Percentiles rank a stretch among this genome's conserved stretches.
These are phyloP conservation scores for Oxycera nigricornis DNA, from an alignment of 2,888 invertebrate genomes.

Conservation along the genomic window DNA sequence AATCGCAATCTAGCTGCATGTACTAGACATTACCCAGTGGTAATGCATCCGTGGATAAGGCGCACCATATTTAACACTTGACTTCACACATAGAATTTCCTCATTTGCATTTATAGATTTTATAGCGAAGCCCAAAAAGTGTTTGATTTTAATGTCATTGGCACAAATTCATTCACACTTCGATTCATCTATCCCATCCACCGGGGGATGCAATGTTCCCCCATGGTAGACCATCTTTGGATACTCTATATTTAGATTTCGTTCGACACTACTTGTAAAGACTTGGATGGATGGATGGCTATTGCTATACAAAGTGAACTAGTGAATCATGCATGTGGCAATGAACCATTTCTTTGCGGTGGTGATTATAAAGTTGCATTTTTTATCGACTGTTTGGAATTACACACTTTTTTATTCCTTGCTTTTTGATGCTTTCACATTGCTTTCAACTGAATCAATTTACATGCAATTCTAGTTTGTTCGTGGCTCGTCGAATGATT, in stretches of 20 bases:
- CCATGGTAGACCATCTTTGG: too few relatives aligned
- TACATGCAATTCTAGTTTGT: too few relatives aligned
- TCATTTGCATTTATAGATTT: slow-evolving; percentile 35
- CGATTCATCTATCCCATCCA: neutral
- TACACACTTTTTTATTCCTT: too few relatives aligned
- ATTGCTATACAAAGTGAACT: neutral
- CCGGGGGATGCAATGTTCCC: too few relatives aligned
- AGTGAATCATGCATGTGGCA: slow-evolving; percentile 25
- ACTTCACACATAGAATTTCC: slow-evolving; percentile 4
- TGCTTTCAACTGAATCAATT: too few relatives aligned
- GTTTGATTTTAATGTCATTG: slow-evolving; percentile 36
- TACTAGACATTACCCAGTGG: too few relatives aligned
- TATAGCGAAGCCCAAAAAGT: slow-evolving; percentile 32
- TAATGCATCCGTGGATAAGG: neutral
- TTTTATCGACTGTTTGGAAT: too few relatives aligned
- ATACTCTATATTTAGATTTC: slow-evolving; percentile 25
- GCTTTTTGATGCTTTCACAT: too few relatives aligned
- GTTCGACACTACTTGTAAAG: neutral
- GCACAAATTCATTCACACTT: slow-evolving; percentile 7
- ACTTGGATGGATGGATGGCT: neutral
- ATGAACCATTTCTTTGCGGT: slow-evolving; percentile 32
- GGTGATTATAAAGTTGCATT: slow-evolving; percentile 11
- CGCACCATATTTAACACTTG: neutral
- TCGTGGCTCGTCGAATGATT: too few relatives aligned
- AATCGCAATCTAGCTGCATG: too few relatives aligned